These are phyloP conservation scores for Scolopax bukidnonensis DNA, from an alignment of 2,797 vertebrate species.

Conservation along the genomic window DNA sequence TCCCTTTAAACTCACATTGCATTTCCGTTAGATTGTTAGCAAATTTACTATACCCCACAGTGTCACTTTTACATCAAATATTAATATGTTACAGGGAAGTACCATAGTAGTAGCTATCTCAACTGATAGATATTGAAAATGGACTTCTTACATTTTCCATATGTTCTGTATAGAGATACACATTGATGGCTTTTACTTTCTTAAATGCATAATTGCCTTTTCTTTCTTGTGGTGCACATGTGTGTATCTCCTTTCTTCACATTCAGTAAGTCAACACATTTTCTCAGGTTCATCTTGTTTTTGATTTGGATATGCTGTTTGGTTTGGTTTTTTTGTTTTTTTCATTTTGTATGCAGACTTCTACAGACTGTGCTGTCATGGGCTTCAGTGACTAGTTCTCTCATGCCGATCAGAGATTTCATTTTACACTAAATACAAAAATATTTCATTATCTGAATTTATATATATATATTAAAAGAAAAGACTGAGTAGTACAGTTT, in stretches of 20 bases:
- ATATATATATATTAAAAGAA: not conserved
- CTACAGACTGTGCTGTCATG: not conserved
- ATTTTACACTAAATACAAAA: not conserved
- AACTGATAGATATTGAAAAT: slow-evolving; percentile 33
- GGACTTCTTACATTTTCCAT: slow-evolving; percentile 14
- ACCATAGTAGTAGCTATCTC: not conserved
- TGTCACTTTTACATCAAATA: slow-evolving; percentile 62
- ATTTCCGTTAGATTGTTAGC: slow-evolving; percentile 33
- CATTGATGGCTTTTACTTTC: not conserved
- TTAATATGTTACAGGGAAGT: slow-evolving; percentile 17
- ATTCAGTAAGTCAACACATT: not conserved
- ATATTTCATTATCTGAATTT: not conserved
- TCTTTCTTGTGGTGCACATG: not conserved
- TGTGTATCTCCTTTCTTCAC: not conserved
- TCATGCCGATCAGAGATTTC: not conserved
- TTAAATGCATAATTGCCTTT: not conserved
- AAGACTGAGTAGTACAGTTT: not conserved
- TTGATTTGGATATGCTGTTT: not conserved
- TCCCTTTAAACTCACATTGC: slow-evolving; percentile 53
- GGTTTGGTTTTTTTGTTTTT: not conserved
- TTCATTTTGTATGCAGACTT: not conserved
- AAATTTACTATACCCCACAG: slow-evolving; percentile 45
- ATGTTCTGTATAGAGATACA: not conserved
- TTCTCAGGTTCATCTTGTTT: not conserved
- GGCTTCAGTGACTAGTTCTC: not conserved